Percentiles rank a stretch among this genome's conserved stretches.
Conservation (phyloP, 1,140 invertebrate species). For the Drosophila ironensis region DNA sequence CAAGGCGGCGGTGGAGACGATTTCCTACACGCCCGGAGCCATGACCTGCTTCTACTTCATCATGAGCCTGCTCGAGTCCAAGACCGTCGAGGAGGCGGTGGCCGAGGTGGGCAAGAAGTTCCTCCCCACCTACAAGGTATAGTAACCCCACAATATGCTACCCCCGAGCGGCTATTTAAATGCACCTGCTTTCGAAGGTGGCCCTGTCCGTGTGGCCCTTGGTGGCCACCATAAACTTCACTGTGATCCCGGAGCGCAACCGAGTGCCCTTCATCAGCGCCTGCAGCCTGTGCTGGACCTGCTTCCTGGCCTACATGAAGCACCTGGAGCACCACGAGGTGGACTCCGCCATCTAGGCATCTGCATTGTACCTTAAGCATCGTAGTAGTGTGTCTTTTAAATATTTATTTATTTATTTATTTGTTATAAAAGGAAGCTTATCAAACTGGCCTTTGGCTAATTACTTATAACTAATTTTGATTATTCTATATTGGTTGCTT, state of each 20-base stretch:
- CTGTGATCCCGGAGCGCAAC: constrained; percentile 89
- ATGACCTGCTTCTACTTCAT: constrained; percentile 92
- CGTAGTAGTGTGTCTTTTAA: too few species aligned
- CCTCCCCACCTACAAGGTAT: constrained; percentile 86
- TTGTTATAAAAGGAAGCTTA: too few species aligned
- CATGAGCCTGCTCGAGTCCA: constrained; percentile 90
- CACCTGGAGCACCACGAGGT: constrained; percentile 84
- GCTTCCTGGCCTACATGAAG: constrained; percentile 94
- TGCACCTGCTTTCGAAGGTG: constrained; percentile 84
- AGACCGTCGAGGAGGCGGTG: constrained; percentile 86
- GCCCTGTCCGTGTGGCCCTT: constrained; percentile 91
- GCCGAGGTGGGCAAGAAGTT: constrained; percentile 90
- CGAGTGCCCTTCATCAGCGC: constrained; percentile 91
- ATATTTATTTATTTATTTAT: too few species aligned
- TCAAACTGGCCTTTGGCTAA: too few species aligned
- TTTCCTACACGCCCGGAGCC: constrained; percentile 90
- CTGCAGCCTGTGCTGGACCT: constrained; percentile 93
- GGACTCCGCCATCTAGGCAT: constrained; percentile 55
- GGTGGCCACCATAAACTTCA: constrained; percentile 91
- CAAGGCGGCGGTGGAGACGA: constrained; percentile 91
- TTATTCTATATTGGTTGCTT: too few species aligned
- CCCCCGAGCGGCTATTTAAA: background rate
- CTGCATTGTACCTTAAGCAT: too few species aligned
- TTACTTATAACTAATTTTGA: too few species aligned
- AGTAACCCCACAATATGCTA: background rate